These are phyloP conservation scores for Trichogramma evanescens DNA, from an alignment of 2,888 invertebrate genomes.

Conservation along the genomic window DNA sequence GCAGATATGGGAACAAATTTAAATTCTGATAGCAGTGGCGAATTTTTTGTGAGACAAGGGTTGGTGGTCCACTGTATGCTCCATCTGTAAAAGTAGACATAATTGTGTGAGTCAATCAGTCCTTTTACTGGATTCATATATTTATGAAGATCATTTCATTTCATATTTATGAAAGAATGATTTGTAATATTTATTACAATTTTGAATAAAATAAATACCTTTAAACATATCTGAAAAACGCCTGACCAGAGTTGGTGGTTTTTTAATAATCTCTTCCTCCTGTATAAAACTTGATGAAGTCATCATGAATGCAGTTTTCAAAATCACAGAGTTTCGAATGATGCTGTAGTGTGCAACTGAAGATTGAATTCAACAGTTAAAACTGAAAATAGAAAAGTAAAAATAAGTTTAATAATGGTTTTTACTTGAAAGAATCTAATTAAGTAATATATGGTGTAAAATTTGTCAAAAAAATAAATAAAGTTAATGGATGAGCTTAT, in stretches of 20 bases:
- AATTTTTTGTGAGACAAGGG: constrained; percentile 41
- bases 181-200: background rate
- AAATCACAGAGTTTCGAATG: no score
- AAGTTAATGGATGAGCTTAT: background rate
- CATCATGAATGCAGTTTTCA: constrained; percentile 5
- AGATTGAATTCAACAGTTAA: no score
- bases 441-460: no score
- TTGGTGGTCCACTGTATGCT: constrained; percentile 37
- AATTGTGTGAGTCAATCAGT: no score
- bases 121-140: no score
- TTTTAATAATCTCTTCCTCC: constrained; percentile 27
- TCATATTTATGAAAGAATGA: background rate
- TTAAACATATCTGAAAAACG: constrained; percentile 42
- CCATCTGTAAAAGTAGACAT: constrained; percentile 33
- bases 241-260: constrained; percentile 37
- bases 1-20: constrained; percentile 42
- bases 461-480: background rate
- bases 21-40: constrained; percentile 45
- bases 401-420: no score
- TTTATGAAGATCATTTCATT: no score
- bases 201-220: constrained; percentile 27
- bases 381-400: no score
- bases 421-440: no score
- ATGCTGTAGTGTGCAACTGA: no score
- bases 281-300: constrained; percentile 19